A percentile compares a stretch with the other conserved stretches of the same genome.
Conservation (phyloP, 1,140 invertebrate genomes). For the Brachionus plicatilis region DNA sequence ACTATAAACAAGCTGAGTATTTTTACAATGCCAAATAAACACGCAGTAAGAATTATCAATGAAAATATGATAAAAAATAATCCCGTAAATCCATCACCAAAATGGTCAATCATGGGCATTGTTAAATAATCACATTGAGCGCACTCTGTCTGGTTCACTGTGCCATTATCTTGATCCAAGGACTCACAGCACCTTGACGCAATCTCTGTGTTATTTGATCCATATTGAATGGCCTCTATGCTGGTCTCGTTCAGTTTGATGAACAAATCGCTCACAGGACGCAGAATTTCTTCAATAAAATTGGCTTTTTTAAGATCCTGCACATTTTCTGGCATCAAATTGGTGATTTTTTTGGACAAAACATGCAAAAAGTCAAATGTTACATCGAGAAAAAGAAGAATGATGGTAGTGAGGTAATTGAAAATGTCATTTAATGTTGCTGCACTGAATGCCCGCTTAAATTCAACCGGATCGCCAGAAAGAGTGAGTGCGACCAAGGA, state of each 20-base stretch:
- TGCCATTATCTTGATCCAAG: background rate
- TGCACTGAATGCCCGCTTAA: conserved; percentile 59
- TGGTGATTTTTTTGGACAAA: background rate
- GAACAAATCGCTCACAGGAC: conserved; percentile 13
- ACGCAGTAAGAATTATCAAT: background rate
- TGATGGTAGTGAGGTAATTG: conserved; percentile 59
- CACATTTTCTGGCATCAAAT: background rate
- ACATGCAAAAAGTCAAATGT: conserved; percentile 42
- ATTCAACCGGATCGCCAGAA: conserved; percentile 57
- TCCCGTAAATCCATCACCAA: background rate
- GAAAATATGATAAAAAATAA: conserved; percentile 27
- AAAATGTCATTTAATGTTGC: conserved; percentile 63
- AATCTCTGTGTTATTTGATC: background rate
- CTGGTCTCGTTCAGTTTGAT: background rate
- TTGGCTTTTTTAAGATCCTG: background rate
- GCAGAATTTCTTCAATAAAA: conserved; percentile 2
- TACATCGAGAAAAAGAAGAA: conserved; percentile 57
- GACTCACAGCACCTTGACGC: background rate
- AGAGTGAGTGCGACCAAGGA: conserved; percentile 59
- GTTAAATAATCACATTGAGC: background rate
- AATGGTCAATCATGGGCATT: background rate
- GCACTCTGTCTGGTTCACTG: background rate
- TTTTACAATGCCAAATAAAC: conserved; percentile 27
- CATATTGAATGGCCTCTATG: background rate
- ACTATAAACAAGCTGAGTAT: background rate